Evolutionary conservation across 2,888 invertebrate genomes (phyloP).

Genomic region (Ctena decussata): DNA sequence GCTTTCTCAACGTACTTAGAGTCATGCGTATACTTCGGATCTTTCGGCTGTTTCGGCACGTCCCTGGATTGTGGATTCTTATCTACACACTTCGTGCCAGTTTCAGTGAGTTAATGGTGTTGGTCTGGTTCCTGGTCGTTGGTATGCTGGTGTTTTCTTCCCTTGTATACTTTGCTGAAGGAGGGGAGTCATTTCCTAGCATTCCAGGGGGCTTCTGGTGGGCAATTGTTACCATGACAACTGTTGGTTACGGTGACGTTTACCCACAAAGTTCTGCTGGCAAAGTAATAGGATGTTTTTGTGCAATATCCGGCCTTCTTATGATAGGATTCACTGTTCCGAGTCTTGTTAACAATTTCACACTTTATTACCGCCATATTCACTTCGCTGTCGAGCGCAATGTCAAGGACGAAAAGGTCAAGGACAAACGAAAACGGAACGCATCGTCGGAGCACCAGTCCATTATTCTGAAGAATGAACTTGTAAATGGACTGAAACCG

Average conservation of each 20-base stretch:
- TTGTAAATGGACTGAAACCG: not conserved
- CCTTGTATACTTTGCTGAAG: constrained; percentile 82
- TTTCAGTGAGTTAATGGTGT: constrained; percentile 80
- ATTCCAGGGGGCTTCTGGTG: constrained; percentile 84
- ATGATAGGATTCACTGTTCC: constrained; percentile 83
- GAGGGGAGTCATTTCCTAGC: constrained; percentile 70
- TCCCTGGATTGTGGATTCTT: constrained; percentile 82
- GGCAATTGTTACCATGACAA: constrained; percentile 84
- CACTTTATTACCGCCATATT: constrained; percentile 80
- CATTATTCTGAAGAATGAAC: not conserved
- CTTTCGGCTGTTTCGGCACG: constrained; percentile 79
- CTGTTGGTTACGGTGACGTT: constrained; percentile 85
- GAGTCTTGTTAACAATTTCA: constrained; percentile 83
- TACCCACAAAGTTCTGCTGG: constrained; percentile 75
- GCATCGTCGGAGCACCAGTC: not conserved
- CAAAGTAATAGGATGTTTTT: constrained; percentile 80
- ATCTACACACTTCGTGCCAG: constrained; percentile 82
- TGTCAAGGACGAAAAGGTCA: not conserved
- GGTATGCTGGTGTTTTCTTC: constrained; percentile 83
- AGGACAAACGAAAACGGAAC: not conserved
- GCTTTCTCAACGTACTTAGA: constrained; percentile 75
- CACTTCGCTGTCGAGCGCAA: constrained; percentile 65
- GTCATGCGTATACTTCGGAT: constrained; percentile 79
- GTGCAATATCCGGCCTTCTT: constrained; percentile 79
- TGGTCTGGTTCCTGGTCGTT: constrained; percentile 79